Evolutionary conservation across 1,140 invertebrate species (phyloP), one percentile per base, ranked within the genome.

Genomic region (Amyelois transitella): DNA sequence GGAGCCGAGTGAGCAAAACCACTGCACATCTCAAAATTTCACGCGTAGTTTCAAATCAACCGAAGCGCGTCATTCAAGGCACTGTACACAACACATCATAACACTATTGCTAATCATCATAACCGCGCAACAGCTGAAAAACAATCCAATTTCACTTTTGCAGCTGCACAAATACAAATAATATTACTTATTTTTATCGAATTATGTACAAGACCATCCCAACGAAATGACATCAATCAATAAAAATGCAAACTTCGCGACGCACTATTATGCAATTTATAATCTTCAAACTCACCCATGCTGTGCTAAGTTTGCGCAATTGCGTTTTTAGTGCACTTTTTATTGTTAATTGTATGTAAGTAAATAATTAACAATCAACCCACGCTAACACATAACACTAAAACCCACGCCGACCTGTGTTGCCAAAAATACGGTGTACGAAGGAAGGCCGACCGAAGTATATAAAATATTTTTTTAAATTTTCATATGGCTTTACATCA

Each of bases 351-450:
- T 58, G 50, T 57, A 64, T 58, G 43, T 55, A 51, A 57, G 53
- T 68, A 61, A 69, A 68, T 64, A 66, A 59, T 65, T 72, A 52
- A 58, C 62, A 63, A 62, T 67, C 28, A 73, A 80, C 81, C 79
- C 81, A 85, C 81, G 81, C 81, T 69, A 78, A 77, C 77, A 81
- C 68, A 73, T 65, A 66, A 53, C 64, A 72, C 62, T 68, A 52
- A 58, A 69, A 68, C 81, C 81, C 79, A 82, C 81, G 81, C 81
- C 78, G 75, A 75, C 62, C 43, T 45, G 43, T 45, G 43, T 45
- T 45, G 43, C 43, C 43, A 45, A 19, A n/a, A 18, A 6, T 44
- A 44, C 7, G 18, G 1, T 7, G 18, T n/a, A n/a, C n/a, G 2
- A n/a, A 43, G 4, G 12, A 43, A 43, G 4, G 5, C 4, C 4